A percentile compares a stretch with the other conserved stretches of the same genome.
Conservation (phyloP, 2,888 invertebrate genomes). For the Andrena chrysosceles region DNA sequence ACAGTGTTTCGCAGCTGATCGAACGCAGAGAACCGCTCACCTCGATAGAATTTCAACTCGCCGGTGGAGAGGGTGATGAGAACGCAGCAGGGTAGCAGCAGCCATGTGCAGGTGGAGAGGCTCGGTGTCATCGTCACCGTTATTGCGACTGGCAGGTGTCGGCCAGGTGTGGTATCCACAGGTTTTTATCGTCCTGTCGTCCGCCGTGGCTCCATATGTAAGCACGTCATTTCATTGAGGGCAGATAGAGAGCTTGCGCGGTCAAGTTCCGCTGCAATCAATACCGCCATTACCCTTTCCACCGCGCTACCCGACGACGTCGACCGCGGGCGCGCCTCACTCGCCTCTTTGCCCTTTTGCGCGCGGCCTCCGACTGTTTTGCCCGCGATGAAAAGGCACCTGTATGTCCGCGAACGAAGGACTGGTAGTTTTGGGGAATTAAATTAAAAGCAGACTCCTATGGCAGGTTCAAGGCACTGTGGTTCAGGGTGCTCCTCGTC, state of each 20-base stretch:
- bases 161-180: constrained; percentile 63
- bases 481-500: too few species aligned
- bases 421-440: too few species aligned
- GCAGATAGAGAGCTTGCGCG: constrained; percentile 80
- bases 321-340: constrained; percentile 21
- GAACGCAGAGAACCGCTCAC: constrained; percentile 67
- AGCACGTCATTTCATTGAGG: constrained; percentile 81
- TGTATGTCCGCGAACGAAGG: too few species aligned
- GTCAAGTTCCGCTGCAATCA: constrained; percentile 73
- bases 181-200: constrained; percentile 65
- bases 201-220: constrained; percentile 76
- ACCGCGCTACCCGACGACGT: constrained; percentile 12
- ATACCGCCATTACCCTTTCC: constrained; percentile 68
- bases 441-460: too few species aligned
- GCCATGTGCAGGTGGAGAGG: constrained; percentile 63
- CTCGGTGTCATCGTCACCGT: constrained; percentile 67
- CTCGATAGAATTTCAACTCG: constrained; percentile 80
- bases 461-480: too few species aligned
- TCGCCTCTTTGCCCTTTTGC: constrained; percentile 38
- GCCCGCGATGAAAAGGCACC: too few species aligned
- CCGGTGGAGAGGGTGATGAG: constrained; percentile 74
- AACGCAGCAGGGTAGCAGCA: constrained; percentile 73
- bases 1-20: constrained; percentile 41
- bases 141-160: constrained; percentile 55
- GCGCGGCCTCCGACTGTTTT: constrained; percentile 6